These are phyloP conservation scores for Mycteria americana DNA, from an alignment of 2,797 vertebrate genomes.

Conservation along the genomic window DNA sequence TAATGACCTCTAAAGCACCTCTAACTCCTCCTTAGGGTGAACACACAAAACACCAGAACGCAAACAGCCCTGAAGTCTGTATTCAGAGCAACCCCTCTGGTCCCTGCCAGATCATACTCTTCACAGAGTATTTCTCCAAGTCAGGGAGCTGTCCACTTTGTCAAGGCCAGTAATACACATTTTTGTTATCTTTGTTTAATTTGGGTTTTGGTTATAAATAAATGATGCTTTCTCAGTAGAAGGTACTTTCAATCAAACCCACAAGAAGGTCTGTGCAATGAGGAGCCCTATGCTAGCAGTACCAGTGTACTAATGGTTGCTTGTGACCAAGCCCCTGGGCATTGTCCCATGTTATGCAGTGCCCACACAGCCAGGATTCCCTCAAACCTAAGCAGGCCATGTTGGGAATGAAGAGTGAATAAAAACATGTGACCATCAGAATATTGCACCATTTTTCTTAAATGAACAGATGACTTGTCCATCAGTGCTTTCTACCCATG, in stretches of 20 bases:
- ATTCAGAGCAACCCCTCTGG: neutral
- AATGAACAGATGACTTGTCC: neutral
- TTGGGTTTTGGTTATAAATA: neutral
- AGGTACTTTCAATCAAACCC: neutral
- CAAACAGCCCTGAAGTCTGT: neutral
- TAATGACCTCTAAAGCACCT: neutral
- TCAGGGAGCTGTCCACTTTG: neutral
- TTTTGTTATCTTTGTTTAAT: neutral
- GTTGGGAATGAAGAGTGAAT: neutral
- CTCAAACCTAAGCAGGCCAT: neutral
- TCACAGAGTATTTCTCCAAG: neutral
- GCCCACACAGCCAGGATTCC: neutral
- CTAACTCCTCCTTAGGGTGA: neutral
- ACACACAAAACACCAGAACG: neutral
- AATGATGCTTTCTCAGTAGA: neutral
- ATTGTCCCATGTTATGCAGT: fast-evolving
- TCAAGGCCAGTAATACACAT: neutral
- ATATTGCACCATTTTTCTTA: neutral
- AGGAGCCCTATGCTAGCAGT: neutral
- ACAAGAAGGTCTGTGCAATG: neutral
- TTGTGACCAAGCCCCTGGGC: neutral
- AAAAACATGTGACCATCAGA: neutral
- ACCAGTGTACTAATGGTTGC: neutral
- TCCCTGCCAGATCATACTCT: neutral
- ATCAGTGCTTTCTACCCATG: neutral